Percentiles rank a stretch among this genome's conserved stretches.
phyloP scores from a whole-genome alignment of 2,888 invertebrate species.

The Philhelius pedissequus region DNA sequence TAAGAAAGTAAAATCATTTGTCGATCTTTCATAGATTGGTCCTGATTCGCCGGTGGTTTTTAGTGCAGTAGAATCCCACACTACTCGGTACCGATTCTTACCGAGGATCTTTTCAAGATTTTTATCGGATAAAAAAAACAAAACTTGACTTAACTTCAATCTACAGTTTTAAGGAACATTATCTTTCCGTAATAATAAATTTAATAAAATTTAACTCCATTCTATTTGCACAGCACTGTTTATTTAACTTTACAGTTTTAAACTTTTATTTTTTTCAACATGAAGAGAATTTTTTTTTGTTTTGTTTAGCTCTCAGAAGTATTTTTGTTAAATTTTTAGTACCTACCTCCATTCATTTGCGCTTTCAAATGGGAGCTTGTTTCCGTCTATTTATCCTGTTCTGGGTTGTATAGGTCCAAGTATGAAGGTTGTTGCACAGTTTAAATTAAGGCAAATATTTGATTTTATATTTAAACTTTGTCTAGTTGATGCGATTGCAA shows the following conservation, averaged over 20 bases:
- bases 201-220: neutral
- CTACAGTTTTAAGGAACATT: neutral
- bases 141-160: neutral
- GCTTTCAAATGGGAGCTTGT: neutral
- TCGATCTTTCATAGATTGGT: too few relatives aligned
- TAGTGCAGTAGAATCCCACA: too few relatives aligned
- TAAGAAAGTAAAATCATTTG: too few relatives aligned
- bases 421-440: slow-evolving; percentile 17
- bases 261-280: slow-evolving; percentile 41
- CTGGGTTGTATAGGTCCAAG: neutral
- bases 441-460: slow-evolving; percentile 62
- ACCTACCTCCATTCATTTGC: neutral
- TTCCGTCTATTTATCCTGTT: neutral
- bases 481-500: slow-evolving; percentile 38
- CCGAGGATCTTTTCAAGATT: too few relatives aligned
- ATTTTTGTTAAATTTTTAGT: slow-evolving; percentile 44
- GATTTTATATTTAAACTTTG: slow-evolving; percentile 58
- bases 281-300: slow-evolving; percentile 12
- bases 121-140: too few relatives aligned
- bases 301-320: slow-evolving; percentile 19
- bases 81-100: too few relatives aligned
- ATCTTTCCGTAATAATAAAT: too few relatives aligned
- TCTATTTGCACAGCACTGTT: neutral
- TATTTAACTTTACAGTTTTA: neutral
- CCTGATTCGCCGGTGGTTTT: too few relatives aligned